Percentiles rank a stretch among this genome's conserved stretches.
Evolutionary conservation across 2,888 invertebrate species (phyloP).

Genomic region (Calephelis perditalis): DNA sequence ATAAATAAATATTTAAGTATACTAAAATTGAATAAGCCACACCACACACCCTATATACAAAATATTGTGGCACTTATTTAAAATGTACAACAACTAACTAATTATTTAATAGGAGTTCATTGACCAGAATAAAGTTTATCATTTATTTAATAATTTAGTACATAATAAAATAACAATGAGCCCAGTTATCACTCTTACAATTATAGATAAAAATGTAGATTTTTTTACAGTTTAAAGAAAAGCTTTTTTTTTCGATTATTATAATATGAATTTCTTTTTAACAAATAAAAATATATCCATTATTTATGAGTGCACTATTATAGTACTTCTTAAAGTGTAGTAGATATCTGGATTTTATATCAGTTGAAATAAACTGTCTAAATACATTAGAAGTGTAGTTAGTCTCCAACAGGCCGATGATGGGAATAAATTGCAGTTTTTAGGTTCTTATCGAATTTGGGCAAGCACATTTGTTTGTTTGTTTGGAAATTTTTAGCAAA

Average conservation of each 20-base stretch:
- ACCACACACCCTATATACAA: constrained; percentile 50
- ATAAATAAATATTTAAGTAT: constrained; percentile 54
- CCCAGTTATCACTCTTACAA: constrained; percentile 28
- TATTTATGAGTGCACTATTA: not conserved
- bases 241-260: not conserved
- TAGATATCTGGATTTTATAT: constrained; percentile 4
- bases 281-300: constrained; percentile 1
- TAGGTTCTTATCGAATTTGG: too few relatives aligned
- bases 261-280: not conserved
- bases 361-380: too few relatives aligned
- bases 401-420: too few relatives aligned
- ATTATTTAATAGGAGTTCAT: constrained; percentile 52
- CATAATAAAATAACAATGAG: constrained; percentile 44
- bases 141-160: constrained; percentile 49
- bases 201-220: constrained; percentile 16
- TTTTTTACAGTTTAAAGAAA: not conserved
- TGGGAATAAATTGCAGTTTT: too few relatives aligned
- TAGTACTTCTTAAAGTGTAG: not conserved
- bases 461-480: too few relatives aligned
- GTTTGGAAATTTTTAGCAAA: too few relatives aligned
- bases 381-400: too few relatives aligned
- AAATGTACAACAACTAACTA: constrained; percentile 46
- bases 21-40: constrained; percentile 45
- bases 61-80: constrained; percentile 40
- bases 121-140: constrained; percentile 62